Percentiles rank a stretch among this genome's conserved stretches.
These are phyloP conservation scores for Drosophila paucipuncta DNA, from an alignment of 2,888 invertebrate species.

Conservation along the genomic window DNA sequence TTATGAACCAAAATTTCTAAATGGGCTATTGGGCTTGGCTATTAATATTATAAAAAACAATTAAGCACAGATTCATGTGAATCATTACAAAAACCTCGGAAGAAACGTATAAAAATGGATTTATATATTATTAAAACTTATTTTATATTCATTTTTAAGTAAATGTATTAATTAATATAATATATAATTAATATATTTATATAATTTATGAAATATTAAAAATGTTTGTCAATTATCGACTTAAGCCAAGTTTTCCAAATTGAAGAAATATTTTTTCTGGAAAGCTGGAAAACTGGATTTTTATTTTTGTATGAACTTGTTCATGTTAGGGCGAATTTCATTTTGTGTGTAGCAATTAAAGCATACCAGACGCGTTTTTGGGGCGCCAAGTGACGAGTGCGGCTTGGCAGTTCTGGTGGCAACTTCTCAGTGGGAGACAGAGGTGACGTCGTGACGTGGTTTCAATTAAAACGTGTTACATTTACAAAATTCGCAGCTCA, in stretches of 20 bases:
- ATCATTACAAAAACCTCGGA: background rate
- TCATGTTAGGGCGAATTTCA: background rate
- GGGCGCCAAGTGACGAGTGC: constrained; percentile 25
- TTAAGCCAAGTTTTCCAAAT: background rate
- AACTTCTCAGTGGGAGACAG: constrained; percentile 1
- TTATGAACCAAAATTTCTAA: background rate
- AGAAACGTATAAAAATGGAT: background rate
- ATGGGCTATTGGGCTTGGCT: background rate
- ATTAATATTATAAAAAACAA: background rate
- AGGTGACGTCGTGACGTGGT: constrained; percentile 4
- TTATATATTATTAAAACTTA: background rate
- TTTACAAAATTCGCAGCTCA: constrained; percentile 38
- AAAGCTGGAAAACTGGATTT: background rate
- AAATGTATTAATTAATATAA: too few species aligned
- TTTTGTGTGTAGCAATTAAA: background rate
- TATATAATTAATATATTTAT: too few species aligned
- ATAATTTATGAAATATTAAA: too few species aligned
- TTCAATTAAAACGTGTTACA: constrained; percentile 10
- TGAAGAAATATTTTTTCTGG: background rate
- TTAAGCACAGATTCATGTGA: background rate
- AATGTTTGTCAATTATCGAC: too few species aligned
- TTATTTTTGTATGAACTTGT: background rate
- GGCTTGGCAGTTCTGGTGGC: constrained; percentile 4
- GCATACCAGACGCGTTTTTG: constrained; percentile 7
- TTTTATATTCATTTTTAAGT: background rate